These are phyloP conservation scores for Tolmerus cingulatus DNA, from an alignment of 2,888 invertebrate genomes.

Conservation along the genomic window DNA sequence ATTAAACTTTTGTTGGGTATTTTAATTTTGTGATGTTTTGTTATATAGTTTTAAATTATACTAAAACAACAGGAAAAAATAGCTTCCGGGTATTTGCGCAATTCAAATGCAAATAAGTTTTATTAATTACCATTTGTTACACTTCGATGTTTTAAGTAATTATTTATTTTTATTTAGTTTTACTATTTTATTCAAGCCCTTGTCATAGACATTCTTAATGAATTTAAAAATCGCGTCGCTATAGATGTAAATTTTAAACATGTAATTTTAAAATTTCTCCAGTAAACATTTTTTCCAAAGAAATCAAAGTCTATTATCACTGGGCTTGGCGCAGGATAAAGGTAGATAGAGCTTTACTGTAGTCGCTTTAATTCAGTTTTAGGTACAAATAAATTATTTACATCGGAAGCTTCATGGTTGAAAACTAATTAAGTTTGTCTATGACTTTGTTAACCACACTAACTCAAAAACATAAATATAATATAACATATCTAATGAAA, in stretches of 20 bases:
- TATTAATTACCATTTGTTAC: background rate
- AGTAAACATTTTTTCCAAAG: background rate
- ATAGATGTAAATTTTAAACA: background rate
- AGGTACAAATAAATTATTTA: background rate
- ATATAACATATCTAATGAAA: constrained; percentile 33
- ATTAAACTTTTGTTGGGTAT: background rate
- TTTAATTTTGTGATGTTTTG: background rate
- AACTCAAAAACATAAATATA: constrained; percentile 23
- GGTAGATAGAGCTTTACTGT: background rate
- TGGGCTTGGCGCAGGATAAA: background rate
- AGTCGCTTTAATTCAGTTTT: background rate
- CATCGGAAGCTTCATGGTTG: background rate
- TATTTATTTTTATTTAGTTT: background rate
- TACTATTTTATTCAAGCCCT: background rate
- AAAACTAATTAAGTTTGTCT: background rate
- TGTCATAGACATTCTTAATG: background rate
- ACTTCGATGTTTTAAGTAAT: background rate
- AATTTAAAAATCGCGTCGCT: background rate
- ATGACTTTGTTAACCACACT: constrained; percentile 21
- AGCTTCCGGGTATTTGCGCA: background rate
- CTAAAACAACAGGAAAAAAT: background rate
- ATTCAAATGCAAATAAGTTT: background rate
- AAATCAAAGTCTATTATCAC: background rate
- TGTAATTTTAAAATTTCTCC: background rate
- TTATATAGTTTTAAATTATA: constrained; percentile 4